A percentile compares a stretch with the other conserved stretches of the same genome.
These are phyloP conservation scores for Anhinga anhinga DNA, from an alignment of 2,113 vertebrate genomes.

Conservation along the genomic window DNA sequence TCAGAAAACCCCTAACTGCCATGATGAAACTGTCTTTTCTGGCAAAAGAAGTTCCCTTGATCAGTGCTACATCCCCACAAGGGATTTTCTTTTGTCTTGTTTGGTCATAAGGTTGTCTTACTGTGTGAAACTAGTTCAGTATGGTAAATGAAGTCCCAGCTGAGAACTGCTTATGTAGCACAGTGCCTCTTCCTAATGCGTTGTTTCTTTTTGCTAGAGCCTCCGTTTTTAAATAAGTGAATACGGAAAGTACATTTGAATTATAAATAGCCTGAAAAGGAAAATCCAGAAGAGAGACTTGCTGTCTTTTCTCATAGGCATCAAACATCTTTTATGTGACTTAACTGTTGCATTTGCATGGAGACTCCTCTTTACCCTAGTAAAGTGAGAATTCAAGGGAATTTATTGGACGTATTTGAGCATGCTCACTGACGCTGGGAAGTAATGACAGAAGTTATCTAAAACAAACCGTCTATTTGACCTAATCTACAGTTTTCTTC, in stretches of 20 bases:
- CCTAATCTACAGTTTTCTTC: neutral
- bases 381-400: neutral
- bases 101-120: slow-evolving; percentile 15
- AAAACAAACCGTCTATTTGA: neutral
- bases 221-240: neutral
- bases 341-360: neutral
- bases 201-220: neutral
- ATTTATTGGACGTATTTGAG: neutral
- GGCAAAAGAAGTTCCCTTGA: slow-evolving; percentile 30
- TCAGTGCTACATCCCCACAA: neutral
- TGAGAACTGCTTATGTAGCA: neutral
- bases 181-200: neutral
- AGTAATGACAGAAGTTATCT: neutral
- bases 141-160: neutral
- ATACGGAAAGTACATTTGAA: neutral
- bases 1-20: slow-evolving; percentile 8
- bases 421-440: neutral
- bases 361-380: neutral
- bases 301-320: neutral
- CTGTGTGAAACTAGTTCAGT: slow-evolving; percentile 1
- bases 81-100: slow-evolving; percentile 12
- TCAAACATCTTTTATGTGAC: neutral
- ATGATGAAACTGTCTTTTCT: slow-evolving; percentile 29
- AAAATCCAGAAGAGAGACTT: neutral
- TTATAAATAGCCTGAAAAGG: neutral